phyloP scores from a whole-genome alignment of 1,140 invertebrate genomes.

The Caenorhabditis brenneri region DNA sequence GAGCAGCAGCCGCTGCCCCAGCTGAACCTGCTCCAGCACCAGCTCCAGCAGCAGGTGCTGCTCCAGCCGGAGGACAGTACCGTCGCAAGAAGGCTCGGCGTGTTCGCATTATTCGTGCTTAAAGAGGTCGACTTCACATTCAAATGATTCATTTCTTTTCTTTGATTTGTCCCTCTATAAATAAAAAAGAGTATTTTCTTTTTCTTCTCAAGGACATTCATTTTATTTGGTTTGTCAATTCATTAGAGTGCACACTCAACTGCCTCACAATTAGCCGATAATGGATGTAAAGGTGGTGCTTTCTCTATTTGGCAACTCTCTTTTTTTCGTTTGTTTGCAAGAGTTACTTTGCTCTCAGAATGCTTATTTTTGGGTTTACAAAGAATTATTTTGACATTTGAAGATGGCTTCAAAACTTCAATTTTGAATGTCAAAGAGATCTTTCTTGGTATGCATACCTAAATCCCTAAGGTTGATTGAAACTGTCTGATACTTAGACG shows the following conservation, averaged over 20 bases:
- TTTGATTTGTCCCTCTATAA: conserved; percentile 4
- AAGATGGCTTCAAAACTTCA: too few relatives aligned
- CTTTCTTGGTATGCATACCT: too few relatives aligned
- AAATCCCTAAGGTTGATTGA: too few relatives aligned
- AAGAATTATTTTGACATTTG: too few relatives aligned
- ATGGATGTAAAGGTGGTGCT: conserved; percentile 4
- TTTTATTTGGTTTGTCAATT: conserved; percentile 27
- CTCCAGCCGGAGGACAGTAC: conserved; percentile 14
- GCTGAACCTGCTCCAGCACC: too few relatives aligned
- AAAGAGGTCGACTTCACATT: not conserved
- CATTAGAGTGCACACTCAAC: conserved; percentile 29
- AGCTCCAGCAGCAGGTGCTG: not conserved
- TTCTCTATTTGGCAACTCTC: too few relatives aligned
- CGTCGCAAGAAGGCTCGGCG: conserved; percentile 19
- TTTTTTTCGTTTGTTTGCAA: too few relatives aligned
- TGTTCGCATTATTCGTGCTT: conserved; percentile 1
- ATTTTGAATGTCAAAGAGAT: too few relatives aligned
- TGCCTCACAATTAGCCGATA: conserved; percentile 21
- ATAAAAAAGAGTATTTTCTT: not conserved
- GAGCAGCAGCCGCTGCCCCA: not conserved
- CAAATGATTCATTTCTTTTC: not conserved
- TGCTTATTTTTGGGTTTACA: too few relatives aligned
- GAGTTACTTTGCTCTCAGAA: too few relatives aligned
- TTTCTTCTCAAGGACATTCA: conserved; percentile 3
- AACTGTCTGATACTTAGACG: too few relatives aligned